Conservation (phyloP, 2,888 invertebrate genomes). For the Priocnemis perturbator region DNA sequence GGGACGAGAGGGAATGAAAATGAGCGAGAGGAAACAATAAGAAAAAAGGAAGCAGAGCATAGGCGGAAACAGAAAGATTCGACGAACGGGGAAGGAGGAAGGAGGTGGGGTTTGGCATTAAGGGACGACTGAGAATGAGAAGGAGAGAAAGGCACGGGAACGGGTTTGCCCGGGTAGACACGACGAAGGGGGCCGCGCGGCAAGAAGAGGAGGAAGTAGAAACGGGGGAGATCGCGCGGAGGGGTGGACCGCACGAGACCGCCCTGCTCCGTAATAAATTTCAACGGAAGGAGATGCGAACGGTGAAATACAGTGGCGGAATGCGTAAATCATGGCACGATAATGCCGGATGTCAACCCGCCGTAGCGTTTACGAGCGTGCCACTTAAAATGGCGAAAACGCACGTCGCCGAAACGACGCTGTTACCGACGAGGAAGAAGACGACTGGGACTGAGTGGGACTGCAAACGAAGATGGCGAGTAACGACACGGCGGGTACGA, state of each 20-base stretch:
- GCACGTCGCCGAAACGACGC: slow-evolving; percentile 8
- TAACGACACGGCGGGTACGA: too few relatives aligned
- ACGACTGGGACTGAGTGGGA: too few relatives aligned
- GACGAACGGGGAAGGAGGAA: too few relatives aligned
- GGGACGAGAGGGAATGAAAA: background rate
- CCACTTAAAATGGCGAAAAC: slow-evolving; percentile 47
- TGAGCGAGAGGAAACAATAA: background rate
- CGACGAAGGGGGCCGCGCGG: background rate
- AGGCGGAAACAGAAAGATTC: too few relatives aligned
- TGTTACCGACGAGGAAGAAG: too few relatives aligned
- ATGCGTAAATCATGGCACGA: slow-evolving; percentile 69
- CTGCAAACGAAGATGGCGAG: too few relatives aligned
- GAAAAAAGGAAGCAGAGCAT: background rate
- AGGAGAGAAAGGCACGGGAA: background rate
- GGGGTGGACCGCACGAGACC: too few relatives aligned
- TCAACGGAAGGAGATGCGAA: slow-evolving; percentile 67
- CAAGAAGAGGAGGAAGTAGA: background rate
- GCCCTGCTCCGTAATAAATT: slow-evolving; percentile 63
- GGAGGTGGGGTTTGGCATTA: too few relatives aligned
- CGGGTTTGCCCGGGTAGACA: too few relatives aligned
- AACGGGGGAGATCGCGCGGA: slow-evolving; percentile 5
- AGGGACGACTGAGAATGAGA: too few relatives aligned
- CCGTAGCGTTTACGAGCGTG: slow-evolving; percentile 63
- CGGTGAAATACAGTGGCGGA: slow-evolving; percentile 67
- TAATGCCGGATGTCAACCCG: slow-evolving; percentile 70